Conservation (phyloP, 2,797 vertebrate species). For the Notolabrus celidotus region DNA sequence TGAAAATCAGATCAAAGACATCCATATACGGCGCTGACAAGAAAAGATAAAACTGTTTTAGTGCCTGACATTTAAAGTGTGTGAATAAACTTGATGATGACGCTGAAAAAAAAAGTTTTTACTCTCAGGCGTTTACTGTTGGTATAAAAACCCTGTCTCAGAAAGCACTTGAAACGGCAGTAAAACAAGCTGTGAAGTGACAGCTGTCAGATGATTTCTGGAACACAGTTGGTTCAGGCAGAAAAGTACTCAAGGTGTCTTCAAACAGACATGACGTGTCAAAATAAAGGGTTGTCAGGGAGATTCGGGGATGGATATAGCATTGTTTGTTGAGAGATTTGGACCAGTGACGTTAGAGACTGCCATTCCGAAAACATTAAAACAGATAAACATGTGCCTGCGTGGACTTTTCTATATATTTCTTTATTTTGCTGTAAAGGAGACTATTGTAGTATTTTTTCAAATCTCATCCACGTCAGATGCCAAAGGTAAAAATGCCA, state of each 20-base stretch:
- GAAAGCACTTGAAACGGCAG: constrained; percentile 9
- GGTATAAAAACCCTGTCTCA: constrained; percentile 18
- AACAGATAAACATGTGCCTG: not conserved
- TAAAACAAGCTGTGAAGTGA: constrained; percentile 42
- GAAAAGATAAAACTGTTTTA: constrained; percentile 1
- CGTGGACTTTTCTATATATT: not conserved
- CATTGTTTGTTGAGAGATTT: constrained; percentile 8
- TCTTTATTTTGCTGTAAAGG: not conserved
- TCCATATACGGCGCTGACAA: not conserved
- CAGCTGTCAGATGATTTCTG: constrained; percentile 46
- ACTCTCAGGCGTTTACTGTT: constrained; percentile 14
- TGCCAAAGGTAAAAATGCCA: not conserved
- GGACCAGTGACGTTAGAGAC: not conserved
- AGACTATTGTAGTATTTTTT: not conserved
- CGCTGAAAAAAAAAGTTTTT: not conserved
- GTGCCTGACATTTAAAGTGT: constrained; percentile 9
- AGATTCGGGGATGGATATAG: not conserved
- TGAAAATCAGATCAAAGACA: no score
- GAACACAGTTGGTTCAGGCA: constrained; percentile 43
- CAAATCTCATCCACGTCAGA: not conserved
- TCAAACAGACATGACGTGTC: constrained; percentile 30
- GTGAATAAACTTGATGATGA: constrained; percentile 5
- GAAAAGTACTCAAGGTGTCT: constrained; percentile 33
- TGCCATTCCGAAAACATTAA: not conserved
- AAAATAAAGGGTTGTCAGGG: not conserved